Percentiles rank a stretch among this genome's conserved stretches.
These are phyloP conservation scores for Pardalotus punctatus DNA, from an alignment of 2,113 vertebrate genomes.

Conservation along the genomic window DNA sequence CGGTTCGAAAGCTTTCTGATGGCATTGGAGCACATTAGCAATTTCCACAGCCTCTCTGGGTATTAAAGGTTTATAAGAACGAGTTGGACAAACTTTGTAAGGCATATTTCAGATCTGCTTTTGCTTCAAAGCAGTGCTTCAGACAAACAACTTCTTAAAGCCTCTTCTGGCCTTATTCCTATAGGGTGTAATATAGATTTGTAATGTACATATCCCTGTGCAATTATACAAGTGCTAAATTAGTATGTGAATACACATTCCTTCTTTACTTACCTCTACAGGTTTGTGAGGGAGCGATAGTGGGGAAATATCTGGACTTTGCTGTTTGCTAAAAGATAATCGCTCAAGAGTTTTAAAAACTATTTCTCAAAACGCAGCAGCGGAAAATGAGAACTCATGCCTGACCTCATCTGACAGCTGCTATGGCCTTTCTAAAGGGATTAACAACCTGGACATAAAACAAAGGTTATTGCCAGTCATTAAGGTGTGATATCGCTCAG, in stretches of 20 bases:
- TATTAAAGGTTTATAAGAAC: not conserved
- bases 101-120: not conserved
- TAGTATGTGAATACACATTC: not conserved
- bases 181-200: not conserved
- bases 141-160: constrained; percentile 17
- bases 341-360: not conserved
- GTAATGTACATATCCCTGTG: not conserved
- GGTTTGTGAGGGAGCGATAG: not conserved
- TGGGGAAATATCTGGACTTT: not conserved
- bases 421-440: constrained; percentile 37
- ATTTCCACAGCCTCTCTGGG: not conserved
- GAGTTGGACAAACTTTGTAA: not conserved
- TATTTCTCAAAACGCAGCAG: not conserved
- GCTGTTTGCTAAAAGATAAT: not conserved
- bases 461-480: constrained; percentile 34
- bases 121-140: not conserved
- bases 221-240: not conserved
- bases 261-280: not conserved
- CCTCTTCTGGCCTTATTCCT: not conserved
- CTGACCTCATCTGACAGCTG: constrained; percentile 37
- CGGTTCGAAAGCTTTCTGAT: constrained; percentile 7
- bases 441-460: constrained; percentile 41
- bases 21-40: not conserved
- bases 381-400: constrained; percentile 22
- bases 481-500: not conserved